Evolutionary conservation across 2,113 vertebrate genomes (phyloP).

Genomic region (Menidia beryllina): DNA sequence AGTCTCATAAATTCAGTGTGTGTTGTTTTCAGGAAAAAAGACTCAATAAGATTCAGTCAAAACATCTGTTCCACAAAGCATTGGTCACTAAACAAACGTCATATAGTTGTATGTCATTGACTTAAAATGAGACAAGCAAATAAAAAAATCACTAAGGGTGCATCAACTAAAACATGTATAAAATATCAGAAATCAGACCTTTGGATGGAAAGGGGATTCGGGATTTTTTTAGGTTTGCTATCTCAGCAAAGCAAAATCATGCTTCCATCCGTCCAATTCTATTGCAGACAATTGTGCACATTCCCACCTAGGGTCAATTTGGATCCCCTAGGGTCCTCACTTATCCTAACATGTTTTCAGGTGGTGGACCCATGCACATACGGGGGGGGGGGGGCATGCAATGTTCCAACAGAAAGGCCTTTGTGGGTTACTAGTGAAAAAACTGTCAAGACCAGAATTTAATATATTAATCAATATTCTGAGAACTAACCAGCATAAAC

Average conservation of each 20-base stretch:
- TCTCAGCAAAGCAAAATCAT: no score
- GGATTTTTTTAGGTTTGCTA: neutral
- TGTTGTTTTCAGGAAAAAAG: slow-evolving; percentile 13
- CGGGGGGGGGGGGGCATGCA: no score
- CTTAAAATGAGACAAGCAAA: neutral
- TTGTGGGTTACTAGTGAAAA: neutral
- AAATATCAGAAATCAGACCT: neutral
- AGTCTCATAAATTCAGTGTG: neutral
- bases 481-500: neutral
- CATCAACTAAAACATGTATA: slow-evolving; percentile 1
- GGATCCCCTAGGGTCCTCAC: no score
- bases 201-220: neutral
- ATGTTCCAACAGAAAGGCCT: no score
- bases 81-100: no score
- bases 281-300: no score
- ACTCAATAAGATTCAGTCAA: neutral
- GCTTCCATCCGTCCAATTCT: no score
- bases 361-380: no score
- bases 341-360: no score
- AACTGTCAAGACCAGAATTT: no score
- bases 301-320: no score
- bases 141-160: no score
- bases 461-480: neutral
- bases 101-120: neutral
- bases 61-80: slow-evolving; percentile 19